A percentile compares a stretch with the other conserved stretches of the same genome.
These are phyloP conservation scores for Boloria euphrosyne DNA, from an alignment of 2,888 invertebrate genomes.

Conservation along the genomic window DNA sequence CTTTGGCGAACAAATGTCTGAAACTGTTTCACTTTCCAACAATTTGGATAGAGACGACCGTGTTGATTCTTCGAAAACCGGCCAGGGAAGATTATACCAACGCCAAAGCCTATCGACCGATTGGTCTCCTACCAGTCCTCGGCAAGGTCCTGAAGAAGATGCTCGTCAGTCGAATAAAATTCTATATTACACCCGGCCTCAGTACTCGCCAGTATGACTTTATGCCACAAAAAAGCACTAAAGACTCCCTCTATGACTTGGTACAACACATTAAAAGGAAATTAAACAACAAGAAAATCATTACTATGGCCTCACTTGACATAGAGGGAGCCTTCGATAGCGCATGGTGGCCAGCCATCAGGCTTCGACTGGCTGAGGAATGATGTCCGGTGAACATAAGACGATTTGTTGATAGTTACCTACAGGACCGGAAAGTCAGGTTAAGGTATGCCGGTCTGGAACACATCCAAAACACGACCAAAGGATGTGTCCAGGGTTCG, in stretches of 20 bases:
- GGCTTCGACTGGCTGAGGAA: conserved; percentile 23
- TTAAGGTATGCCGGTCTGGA: conserved; percentile 28
- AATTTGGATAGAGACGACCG: too few relatives aligned
- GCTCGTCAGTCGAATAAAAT: conserved; percentile 30
- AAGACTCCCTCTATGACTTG: conserved; percentile 39
- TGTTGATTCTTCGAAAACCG: conserved; percentile 25
- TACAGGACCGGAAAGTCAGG: conserved; percentile 25
- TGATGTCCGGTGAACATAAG: conserved; percentile 34
- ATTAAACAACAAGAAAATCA: conserved; percentile 26
- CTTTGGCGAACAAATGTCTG: conserved; percentile 28
- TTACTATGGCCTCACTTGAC: conserved; percentile 37
- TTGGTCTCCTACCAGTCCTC: conserved; percentile 31
- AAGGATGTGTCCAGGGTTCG: conserved; percentile 41
- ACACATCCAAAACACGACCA: conserved; percentile 22
- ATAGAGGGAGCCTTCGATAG: conserved; percentile 48
- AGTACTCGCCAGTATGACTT: conserved; percentile 38
- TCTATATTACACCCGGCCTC: conserved; percentile 26
- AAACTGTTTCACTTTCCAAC: conserved; percentile 25
- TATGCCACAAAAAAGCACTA: conserved; percentile 39
- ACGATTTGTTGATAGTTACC: conserved; percentile 21
- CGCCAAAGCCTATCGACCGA: conserved; percentile 33
- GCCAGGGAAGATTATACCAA: conserved; percentile 15
- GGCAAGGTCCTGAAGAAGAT: conserved; percentile 36
- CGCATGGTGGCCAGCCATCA: conserved; percentile 47
- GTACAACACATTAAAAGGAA: conserved; percentile 11